Evolutionary conservation across 1,140 invertebrate genomes (phyloP), one percentile per base, ranked within the genome.

Genomic region (Muscidifurax raptorellus): DNA sequence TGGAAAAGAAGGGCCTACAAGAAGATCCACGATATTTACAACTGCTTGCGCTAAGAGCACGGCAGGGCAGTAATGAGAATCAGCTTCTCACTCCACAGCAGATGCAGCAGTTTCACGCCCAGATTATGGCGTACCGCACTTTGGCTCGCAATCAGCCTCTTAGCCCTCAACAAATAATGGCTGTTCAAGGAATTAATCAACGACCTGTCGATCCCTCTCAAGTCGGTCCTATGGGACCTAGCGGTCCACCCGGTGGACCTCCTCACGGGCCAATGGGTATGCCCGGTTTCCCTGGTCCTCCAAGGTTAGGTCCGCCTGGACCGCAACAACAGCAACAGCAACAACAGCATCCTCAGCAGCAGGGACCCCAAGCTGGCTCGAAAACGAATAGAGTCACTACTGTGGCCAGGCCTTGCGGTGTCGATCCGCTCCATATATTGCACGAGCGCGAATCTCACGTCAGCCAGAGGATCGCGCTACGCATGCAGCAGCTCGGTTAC

Each of bases 401-500:
- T 13, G 94, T 99, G 28, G 95, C 97, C 0, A 98, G 98, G 92
- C 98, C 98, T n/a, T 93, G 94, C 28, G 99, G 98, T 13, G 94
- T 99, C 71, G 98, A 99, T 95, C 99, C 99, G 0, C 93, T 99
- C 15, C 94, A 97, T 59, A 95, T 99, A 86, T 93, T 99, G 12
- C 97, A 98, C 90, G 99, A 99, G 94, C 94, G 98, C 86, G 99
- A 99, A 94, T 99, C 99, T 92, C 94, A 97, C 86, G 95, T 98
- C 66, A 96, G 96, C 4, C 95, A 97, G 10, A 94, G 97, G 67
- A 98, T 98, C 79, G 95, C 97, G 30, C 94, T 96, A 81, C 95
- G 97, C 15, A 97, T 98, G 92, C 96, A 98, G 89, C 95, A 98
- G 87, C 90, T 98, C 1, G 95, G 94, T 71, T 96, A 95, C 87